A percentile compares a stretch with the other conserved stretches of the same genome.
Conservation (phyloP, 2,797 vertebrate genomes). For the Decapterus maruadsi region DNA sequence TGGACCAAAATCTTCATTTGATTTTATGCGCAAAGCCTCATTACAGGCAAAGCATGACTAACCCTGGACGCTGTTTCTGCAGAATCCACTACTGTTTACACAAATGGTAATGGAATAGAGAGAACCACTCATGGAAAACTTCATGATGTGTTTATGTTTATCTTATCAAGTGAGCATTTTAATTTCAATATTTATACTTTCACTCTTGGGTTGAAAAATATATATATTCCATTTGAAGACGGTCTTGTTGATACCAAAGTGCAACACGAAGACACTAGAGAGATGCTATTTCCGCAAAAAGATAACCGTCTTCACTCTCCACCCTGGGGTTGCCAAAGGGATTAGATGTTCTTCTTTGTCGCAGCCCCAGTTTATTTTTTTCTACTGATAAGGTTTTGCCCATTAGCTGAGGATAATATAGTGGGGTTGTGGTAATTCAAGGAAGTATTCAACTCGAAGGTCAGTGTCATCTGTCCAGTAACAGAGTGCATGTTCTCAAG, state of each 20-base stretch:
- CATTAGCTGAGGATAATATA: background rate
- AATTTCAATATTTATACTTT: background rate
- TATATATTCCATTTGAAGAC: background rate
- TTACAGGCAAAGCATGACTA: constrained; percentile 10
- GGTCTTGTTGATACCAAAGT: no score
- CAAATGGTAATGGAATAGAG: background rate
- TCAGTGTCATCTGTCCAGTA: background rate
- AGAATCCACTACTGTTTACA: background rate
- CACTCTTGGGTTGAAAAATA: background rate
- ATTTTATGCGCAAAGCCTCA: background rate
- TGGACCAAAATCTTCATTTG: background rate
- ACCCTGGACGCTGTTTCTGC: background rate
- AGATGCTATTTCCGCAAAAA: background rate
- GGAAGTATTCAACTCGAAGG: background rate
- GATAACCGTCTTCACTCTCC: no score
- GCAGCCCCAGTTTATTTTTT: no score
- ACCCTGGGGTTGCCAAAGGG: no score
- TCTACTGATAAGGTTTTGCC: no score
- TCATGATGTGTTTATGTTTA: background rate
- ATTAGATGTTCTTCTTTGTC: no score
- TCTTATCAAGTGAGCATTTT: background rate
- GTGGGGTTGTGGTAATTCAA: no score
- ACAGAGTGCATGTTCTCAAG: background rate
- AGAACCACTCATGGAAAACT: background rate
- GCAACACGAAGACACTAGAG: background rate